Evolutionary conservation across 2,113 vertebrate genomes (phyloP).

Genomic region (Stigmatopora argus): DNA sequence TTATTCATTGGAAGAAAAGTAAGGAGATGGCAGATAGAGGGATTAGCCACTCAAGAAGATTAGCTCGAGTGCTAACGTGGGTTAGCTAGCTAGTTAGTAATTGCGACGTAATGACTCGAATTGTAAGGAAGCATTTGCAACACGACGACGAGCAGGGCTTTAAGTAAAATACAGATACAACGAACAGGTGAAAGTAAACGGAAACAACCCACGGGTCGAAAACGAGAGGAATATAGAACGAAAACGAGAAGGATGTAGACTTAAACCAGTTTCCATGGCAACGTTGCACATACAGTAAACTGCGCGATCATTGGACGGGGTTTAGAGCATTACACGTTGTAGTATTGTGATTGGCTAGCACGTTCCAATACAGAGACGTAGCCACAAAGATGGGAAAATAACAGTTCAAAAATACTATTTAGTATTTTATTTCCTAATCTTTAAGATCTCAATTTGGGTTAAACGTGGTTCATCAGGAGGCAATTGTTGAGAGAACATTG

Average conservation of each 20-base stretch:
- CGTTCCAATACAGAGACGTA: too few relatives aligned
- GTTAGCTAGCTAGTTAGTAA: slow-evolving; percentile 42
- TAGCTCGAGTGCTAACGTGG: slow-evolving; percentile 47
- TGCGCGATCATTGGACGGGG: slow-evolving; percentile 27
- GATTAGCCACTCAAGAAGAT: slow-evolving; percentile 50
- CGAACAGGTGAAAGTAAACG: not conserved
- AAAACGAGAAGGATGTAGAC: too few relatives aligned
- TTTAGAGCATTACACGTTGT: rapidly evolving
- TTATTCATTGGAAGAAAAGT: not conserved
- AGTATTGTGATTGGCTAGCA: slow-evolving; percentile 31
- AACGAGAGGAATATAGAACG: not conserved
- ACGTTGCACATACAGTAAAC: slow-evolving; percentile 26
- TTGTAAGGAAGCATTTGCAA: not conserved
- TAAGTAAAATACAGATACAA: not conserved
- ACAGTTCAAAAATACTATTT: not conserved
- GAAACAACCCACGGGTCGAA: not conserved
- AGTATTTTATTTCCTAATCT: not conserved
- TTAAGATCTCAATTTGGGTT: slow-evolving; percentile 45
- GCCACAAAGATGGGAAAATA: not conserved
- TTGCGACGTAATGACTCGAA: slow-evolving; percentile 14
- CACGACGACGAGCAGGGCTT: not conserved
- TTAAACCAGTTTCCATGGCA: slow-evolving; percentile 26
- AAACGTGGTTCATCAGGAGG: slow-evolving; percentile 49
- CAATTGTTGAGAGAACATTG: slow-evolving; percentile 47
- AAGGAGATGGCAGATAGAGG: not conserved